These are phyloP conservation scores for Vanessa atalanta DNA, from an alignment of 1,140 invertebrate species.

Conservation along the genomic window DNA sequence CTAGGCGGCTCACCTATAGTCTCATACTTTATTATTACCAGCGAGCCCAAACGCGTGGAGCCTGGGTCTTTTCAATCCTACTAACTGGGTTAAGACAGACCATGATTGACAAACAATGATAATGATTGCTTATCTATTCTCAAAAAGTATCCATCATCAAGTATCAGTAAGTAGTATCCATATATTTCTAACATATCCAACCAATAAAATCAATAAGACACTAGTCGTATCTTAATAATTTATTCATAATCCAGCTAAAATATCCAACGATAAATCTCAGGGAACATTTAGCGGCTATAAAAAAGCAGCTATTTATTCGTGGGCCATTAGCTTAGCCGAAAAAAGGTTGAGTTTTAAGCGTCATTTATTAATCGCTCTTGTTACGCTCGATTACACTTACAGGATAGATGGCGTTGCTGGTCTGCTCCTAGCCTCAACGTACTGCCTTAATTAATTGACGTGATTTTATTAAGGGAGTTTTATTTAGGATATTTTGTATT, in stretches of 20 bases:
- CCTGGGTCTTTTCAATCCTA: too few species aligned
- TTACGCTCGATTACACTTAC: constrained; percentile 60
- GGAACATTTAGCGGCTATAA: constrained; percentile 52
- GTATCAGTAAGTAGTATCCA: too few species aligned
- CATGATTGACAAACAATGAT: too few species aligned
- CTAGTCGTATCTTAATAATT: constrained; percentile 30
- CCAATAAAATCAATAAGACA: not conserved
- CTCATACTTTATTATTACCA: too few species aligned
- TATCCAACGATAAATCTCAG: constrained; percentile 56
- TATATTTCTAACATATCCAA: too few species aligned
- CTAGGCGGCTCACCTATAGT: too few species aligned
- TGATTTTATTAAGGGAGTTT: constrained; percentile 17
- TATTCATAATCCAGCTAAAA: constrained; percentile 44
- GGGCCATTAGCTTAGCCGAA: constrained; percentile 69
- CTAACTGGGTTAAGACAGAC: too few species aligned
- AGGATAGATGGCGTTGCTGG: constrained; percentile 48
- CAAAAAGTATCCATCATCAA: too few species aligned
- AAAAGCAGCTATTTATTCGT: constrained; percentile 64
- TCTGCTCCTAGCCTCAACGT: constrained; percentile 16
- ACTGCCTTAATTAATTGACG: constrained; percentile 33
- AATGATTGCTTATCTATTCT: too few species aligned
- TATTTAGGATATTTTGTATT: not conserved
- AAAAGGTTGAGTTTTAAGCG: constrained; percentile 73
- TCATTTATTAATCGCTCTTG: constrained; percentile 66
- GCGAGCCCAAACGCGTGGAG: too few species aligned